Evolutionary conservation across 37 sponge, comb jelly and placozoan genomes (phyloP).

Genomic region (Mnemiopsis leidyi): DNA sequence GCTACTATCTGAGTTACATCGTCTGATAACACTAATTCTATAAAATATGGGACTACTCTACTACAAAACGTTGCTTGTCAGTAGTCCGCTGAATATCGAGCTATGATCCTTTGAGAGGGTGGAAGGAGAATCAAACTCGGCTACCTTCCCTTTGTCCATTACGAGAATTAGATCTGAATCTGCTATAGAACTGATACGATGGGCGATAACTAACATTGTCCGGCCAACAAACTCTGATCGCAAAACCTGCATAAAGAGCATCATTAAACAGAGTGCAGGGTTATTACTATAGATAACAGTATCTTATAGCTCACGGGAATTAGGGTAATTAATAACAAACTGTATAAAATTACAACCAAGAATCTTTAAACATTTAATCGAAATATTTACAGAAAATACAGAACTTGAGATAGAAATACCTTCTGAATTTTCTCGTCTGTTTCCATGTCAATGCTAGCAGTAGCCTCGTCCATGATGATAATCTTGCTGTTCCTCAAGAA

Average conservation of each 20-base stretch:
- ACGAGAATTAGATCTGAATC: conserved; percentile 71
- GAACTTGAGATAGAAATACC: conserved; percentile 62
- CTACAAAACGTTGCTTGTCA: neutral
- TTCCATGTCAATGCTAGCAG: conserved; percentile 96
- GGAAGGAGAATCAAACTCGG: conserved; percentile 82
- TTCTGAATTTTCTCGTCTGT: conserved; percentile 95
- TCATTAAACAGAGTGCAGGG: no score
- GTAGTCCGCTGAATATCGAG: conserved; percentile 72
- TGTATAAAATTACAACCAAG: no score
- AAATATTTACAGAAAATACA: neutral
- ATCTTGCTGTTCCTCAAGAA: conserved; percentile 94
- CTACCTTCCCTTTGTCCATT: conserved; percentile 75
- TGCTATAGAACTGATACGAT: conserved; percentile 22
- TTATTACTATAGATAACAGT: no score
- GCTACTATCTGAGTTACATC: no score
- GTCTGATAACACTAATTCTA: no score
- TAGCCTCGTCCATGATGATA: conserved; percentile 94
- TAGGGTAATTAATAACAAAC: neutral
- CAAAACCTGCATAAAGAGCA: neutral
- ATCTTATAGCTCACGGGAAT: no score
- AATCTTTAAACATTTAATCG: no score
- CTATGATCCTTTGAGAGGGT: conserved; percentile 68
- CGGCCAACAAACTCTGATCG: conserved; percentile 25
- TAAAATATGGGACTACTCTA: no score
- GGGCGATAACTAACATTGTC: conserved; percentile 33